Base-by-base conservation (phyloP, 2,113 vertebrate genomes). In the Alligator mississippiensis region DNA sequence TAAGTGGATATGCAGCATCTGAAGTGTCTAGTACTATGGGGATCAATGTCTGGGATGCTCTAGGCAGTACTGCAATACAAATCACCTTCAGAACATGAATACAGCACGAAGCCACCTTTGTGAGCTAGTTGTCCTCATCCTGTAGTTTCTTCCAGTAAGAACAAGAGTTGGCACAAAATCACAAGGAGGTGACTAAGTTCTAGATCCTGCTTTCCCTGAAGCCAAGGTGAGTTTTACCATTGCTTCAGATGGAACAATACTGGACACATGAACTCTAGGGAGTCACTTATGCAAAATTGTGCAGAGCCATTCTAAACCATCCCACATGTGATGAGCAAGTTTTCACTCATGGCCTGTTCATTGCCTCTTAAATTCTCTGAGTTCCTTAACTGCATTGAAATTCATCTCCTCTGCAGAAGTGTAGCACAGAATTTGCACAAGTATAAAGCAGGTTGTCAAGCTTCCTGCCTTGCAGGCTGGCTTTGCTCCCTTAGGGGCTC, bases 201-300 rank as follows among this genome's bases (percentile, higher is more conserved):
- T 47, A 38, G 5, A 74, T 74, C 38, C 17, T 30, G 7, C 10
- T 82, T 7, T 18, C 24, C 7, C 18, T 15, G 54, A 80, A 84
- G 58, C 30, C 34, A 38, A 47, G 30, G 28, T 0, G 1, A 84
- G 16, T 47, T 47, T 10, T 1, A 0, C 30, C 30, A 61, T 62
- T 0, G 9, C 70, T 72, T 72, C n/a, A 72, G 2, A 38, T 11
- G 30, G 18, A 70, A 38, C 30, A 38, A 19, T n/a, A 70, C n/a
- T 70, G 30, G 17, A 21, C 70, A 72, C 34, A 22, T 22, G 34
- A 38, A 72, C 21, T 13, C 34, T 21, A 24, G 70, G 70, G 34
- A 24, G 21, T 24, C 30, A 38, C 24, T 72, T 24, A 21, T 34
- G 34, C 70, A 72, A 72, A 72, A 12, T 34, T 12, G 24, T 47